Conservation (phyloP, 2,113 vertebrate genomes). For the Geococcyx californianus region DNA sequence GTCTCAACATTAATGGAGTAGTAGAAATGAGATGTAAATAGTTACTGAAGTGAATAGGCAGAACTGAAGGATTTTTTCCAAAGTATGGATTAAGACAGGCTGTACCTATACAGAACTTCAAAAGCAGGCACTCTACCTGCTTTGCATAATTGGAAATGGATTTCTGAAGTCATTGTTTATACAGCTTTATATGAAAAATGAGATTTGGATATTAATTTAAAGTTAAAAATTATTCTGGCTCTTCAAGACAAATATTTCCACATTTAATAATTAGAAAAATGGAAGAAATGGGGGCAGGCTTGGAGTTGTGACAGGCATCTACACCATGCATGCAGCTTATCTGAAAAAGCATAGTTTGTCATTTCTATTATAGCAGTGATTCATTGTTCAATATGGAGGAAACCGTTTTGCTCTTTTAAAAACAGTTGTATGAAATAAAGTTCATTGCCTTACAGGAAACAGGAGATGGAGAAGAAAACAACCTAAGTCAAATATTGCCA, state of each 20-base stretch:
- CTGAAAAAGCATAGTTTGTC: background rate
- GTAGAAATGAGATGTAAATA: constrained; percentile 30
- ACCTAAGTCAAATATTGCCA: background rate
- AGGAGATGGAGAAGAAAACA: background rate
- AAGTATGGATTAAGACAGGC: background rate
- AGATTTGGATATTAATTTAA: constrained; percentile 19
- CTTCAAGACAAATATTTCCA: background rate
- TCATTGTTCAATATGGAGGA: background rate
- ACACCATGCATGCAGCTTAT: background rate
- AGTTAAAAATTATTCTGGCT: background rate
- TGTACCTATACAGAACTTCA: background rate
- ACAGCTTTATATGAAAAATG: background rate
- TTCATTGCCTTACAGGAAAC: background rate
- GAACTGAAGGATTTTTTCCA: background rate
- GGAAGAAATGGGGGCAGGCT: background rate
- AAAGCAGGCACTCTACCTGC: background rate
- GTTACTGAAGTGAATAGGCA: constrained; percentile 27
- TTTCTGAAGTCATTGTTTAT: constrained; percentile 12
- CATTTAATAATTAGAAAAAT: background rate
- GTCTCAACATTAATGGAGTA: constrained; percentile 13
- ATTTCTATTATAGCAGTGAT: background rate
- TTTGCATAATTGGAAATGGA: background rate
- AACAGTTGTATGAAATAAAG: background rate
- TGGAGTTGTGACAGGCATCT: background rate
- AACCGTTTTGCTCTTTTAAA: background rate